These are phyloP conservation scores for Microtus montanus DNA, from an alignment of 2,113 vertebrate species.

Conservation along the genomic window DNA sequence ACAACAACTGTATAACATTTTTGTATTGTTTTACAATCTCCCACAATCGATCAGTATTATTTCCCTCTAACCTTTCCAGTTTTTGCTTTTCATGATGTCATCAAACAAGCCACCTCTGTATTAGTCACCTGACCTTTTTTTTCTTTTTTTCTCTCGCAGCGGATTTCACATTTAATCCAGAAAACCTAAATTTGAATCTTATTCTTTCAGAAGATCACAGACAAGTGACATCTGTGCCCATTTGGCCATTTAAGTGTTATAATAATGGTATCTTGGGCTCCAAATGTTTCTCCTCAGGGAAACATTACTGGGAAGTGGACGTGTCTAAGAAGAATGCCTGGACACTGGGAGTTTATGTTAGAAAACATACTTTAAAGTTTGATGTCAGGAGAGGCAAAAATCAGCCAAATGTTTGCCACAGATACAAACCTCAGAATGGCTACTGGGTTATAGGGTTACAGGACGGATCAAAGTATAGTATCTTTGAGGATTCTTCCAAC, in stretches of 20 bases:
- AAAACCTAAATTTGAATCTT: conserved; percentile 67
- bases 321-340: conserved; percentile 66
- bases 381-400: background rate
- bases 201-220: conserved; percentile 70
- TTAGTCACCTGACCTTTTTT: background rate
- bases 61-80: background rate
- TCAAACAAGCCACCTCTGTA: background rate
- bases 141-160: conserved; percentile 25
- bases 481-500: background rate
- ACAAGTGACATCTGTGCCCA: conserved; percentile 55
- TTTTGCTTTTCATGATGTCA: background rate
- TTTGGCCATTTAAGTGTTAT: conserved; percentile 64
- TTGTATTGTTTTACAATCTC: background rate
- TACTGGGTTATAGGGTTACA: conserved; percentile 58
- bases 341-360: conserved; percentile 60
- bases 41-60: background rate
- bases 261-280: conserved; percentile 60
- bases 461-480: background rate
- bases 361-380: background rate
- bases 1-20: background rate
- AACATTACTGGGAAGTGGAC: conserved; percentile 75
- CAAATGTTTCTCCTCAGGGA: conserved; percentile 65
- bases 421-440: conserved; percentile 43
- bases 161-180: conserved; percentile 65
- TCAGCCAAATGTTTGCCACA: background rate